Evolutionary conservation across 2,797 vertebrate species (phyloP).

Genomic region (Potorous gilbertii): DNA sequence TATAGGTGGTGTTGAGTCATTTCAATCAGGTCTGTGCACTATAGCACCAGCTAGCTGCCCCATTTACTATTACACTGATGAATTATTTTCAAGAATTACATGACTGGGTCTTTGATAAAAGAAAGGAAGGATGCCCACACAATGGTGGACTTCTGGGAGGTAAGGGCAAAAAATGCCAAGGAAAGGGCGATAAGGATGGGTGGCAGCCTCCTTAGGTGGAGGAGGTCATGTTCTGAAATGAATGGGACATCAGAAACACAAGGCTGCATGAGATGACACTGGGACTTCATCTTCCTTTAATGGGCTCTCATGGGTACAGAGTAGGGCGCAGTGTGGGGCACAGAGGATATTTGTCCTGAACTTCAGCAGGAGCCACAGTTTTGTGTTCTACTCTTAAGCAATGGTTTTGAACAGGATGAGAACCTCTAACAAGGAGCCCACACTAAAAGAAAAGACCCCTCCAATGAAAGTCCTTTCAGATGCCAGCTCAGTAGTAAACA

Average conservation of each 20-base stretch:
- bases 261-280: background rate
- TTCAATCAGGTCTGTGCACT: background rate
- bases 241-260: background rate
- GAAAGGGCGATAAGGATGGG: background rate
- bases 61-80: background rate
- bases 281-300: background rate
- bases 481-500: slow-evolving; percentile 35
- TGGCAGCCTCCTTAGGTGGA: background rate
- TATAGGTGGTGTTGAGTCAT: background rate
- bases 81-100: background rate
- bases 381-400: background rate
- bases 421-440: background rate
- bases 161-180: background rate
- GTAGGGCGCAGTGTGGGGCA: no score
- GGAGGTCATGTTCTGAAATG: background rate
- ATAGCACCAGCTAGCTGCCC: background rate
- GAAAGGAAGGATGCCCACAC: background rate
- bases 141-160: background rate
- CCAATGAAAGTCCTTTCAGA: slow-evolving; percentile 13
- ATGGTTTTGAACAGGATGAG: slow-evolving; percentile 7
- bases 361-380: background rate
- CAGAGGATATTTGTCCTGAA: no score
- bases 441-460: slow-evolving; percentile 7
- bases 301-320: background rate
- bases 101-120: background rate